Evolutionary conservation across 2,797 vertebrate species (phyloP), one percentile per base, ranked within the genome.

Genomic region (Alfaro cultratus): DNA sequence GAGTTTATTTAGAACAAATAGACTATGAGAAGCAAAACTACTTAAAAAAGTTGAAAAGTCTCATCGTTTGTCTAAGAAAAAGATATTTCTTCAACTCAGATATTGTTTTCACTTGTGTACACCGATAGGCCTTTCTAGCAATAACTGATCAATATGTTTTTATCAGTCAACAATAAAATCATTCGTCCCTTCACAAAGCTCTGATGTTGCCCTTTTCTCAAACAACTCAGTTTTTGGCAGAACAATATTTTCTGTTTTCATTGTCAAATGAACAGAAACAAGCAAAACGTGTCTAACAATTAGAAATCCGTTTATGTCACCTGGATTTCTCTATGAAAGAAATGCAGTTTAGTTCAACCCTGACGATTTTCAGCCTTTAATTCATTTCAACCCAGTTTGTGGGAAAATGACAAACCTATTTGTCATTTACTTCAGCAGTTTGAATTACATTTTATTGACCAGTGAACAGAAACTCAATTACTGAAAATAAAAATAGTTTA

Each of bases 391-490:
- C 4, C 26, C 55, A 5, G 53, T 26, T 60, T 60, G 31, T 62
- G 29, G 57, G 7, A 18, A 62, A 34, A 62, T 34, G 1, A 31
- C 29, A 34, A 62, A 62, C 13, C 29, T 62, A 16, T 18, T 62
- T 18, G 15, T 62, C 57, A 62, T 62, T 62, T 29, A 12, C 15
- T 62, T 18, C 15, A 31, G 34, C 15, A 34, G 13, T 62, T 18
- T 34, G 57, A 16, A 62, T 34, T 18, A 34, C 29, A 62, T 62
- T 62, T 62, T 34, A 34, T 62, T 62, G 31, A 34, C 57, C 41
- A 62, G 67, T 70, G 67, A 70, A 70, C 46, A 64, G 16, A 62
- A 62, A 62, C 29, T 62, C 31, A 62, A 34, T 34, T 34, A 62
- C 57, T 34, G 57, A 34, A 34, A 34, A 62, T 62, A 62, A 34